Evolutionary conservation across 2,888 invertebrate species (phyloP).

Genomic region (Clepsis dumicolana): DNA sequence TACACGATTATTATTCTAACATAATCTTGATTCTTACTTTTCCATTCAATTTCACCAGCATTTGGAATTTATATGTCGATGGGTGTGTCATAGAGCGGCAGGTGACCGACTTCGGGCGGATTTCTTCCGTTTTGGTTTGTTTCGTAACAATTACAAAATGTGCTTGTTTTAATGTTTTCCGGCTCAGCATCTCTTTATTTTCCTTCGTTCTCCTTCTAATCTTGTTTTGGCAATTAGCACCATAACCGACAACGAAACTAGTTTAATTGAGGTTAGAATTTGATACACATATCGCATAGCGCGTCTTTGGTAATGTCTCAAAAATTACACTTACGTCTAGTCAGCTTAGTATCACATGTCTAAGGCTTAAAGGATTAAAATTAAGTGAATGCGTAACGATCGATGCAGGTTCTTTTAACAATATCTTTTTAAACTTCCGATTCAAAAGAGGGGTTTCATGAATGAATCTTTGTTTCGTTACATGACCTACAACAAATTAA

Average conservation of each 20-base stretch:
- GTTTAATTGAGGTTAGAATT: neutral
- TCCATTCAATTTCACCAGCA: conserved; percentile 63
- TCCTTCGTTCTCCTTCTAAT: neutral
- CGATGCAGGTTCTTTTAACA: too few species aligned
- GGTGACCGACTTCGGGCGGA: conserved; percentile 44
- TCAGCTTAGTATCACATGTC: too few species aligned
- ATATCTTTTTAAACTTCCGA: too few species aligned
- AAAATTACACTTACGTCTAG: neutral
- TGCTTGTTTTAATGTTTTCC: conserved; percentile 10
- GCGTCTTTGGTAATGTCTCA: neutral
- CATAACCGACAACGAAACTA: neutral
- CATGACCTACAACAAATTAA: too few species aligned
- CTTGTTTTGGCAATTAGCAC: neutral
- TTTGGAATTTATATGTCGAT: conserved; percentile 65
- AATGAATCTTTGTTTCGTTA: too few species aligned
- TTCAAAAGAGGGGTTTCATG: too few species aligned
- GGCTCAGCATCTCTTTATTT: neutral
- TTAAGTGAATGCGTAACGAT: too few species aligned
- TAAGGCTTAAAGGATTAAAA: too few species aligned
- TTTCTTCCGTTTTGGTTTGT: conserved; percentile 51
- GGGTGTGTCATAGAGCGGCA: conserved; percentile 54
- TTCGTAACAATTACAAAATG: conserved; percentile 45
- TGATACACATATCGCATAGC: neutral
- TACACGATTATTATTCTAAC: conserved; percentile 60
- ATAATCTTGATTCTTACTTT: conserved; percentile 55